Percentiles rank a stretch among this genome's conserved stretches.
Conservation (phyloP, 1,140 invertebrate species). For the Caenorhabditis latens region DNA sequence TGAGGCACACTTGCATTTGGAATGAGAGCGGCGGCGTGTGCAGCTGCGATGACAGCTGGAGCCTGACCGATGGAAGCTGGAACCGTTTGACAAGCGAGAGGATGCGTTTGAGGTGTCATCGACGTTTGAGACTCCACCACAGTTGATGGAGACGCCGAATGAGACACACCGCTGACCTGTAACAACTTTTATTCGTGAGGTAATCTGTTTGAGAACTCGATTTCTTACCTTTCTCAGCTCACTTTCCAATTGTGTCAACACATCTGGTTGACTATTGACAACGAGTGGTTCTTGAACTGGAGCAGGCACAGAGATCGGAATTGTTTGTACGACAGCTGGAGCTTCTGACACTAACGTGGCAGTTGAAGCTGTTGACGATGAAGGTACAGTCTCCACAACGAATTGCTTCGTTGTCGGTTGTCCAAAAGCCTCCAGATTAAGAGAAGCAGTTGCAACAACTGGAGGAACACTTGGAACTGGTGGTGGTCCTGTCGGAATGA, state of each 20-base stretch:
- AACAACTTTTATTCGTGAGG: neutral
- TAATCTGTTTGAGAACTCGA: neutral
- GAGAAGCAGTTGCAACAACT: slow-evolving; percentile 18
- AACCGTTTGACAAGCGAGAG: slow-evolving; percentile 16
- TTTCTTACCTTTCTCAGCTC: slow-evolving; percentile 60
- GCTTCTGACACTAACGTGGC: neutral
- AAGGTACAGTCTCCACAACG: neutral
- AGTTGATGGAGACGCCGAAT: slow-evolving; percentile 3
- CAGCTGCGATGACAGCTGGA: slow-evolving; percentile 48
- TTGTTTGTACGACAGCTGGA: neutral
- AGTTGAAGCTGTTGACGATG: slow-evolving; percentile 37
- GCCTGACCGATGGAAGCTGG: slow-evolving; percentile 52
- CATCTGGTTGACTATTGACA: slow-evolving; percentile 46
- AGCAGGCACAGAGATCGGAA: neutral
- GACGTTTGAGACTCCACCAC: slow-evolving; percentile 21
- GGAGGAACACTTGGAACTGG: slow-evolving; percentile 60
- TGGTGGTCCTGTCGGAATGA: slow-evolving; percentile 43
- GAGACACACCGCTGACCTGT: neutral
- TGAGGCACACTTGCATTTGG: slow-evolving; percentile 41
- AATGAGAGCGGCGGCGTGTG: slow-evolving; percentile 59
- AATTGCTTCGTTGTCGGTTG: neutral
- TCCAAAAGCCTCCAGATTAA: neutral
- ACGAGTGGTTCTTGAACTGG: neutral
- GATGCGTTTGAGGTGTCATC: slow-evolving; percentile 44
- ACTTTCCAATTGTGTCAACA: slow-evolving; percentile 43